phyloP scores from a whole-genome alignment of 2,888 invertebrate genomes.

The Sclerodermus sp. region DNA sequence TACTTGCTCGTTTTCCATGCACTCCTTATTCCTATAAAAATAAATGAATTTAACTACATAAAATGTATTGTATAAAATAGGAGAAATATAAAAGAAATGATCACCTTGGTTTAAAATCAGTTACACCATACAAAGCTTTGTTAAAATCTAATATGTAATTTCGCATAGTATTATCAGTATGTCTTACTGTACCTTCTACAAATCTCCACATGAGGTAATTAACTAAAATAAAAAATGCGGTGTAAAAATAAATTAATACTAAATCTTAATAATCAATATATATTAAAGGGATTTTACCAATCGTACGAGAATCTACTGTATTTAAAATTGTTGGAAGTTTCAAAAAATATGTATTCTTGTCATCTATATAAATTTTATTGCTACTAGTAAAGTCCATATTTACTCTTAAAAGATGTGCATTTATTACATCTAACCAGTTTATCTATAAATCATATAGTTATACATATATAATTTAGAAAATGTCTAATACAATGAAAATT shows the following conservation, averaged over 20 bases:
- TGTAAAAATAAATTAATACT: too few relatives aligned
- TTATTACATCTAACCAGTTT: background rate
- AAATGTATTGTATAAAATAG: too few relatives aligned
- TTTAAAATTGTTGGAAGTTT: background rate
- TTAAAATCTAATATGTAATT: slow-evolving; percentile 46
- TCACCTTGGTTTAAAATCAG: slow-evolving; percentile 1
- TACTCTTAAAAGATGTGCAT: background rate
- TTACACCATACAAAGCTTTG: slow-evolving; percentile 38
- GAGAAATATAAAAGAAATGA: background rate
- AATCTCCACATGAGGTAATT: slow-evolving; percentile 60
- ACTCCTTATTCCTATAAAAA: slow-evolving; percentile 41
- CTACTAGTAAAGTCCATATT: background rate
- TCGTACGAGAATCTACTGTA: background rate
- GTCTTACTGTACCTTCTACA: slow-evolving; percentile 44
- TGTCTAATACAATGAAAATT: too few relatives aligned
- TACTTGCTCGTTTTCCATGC: slow-evolving; percentile 10
- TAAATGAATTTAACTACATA: background rate
- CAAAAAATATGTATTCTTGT: background rate
- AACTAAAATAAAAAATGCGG: slow-evolving; percentile 33
- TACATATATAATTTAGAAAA: background rate
- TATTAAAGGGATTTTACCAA: too few relatives aligned
- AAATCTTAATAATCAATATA: too few relatives aligned
- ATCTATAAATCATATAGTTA: background rate
- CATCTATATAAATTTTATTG: background rate
- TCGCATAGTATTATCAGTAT: slow-evolving; percentile 40